Conservation (phyloP, 2,888 invertebrate genomes). For the Toxonevra muliebris region DNA sequence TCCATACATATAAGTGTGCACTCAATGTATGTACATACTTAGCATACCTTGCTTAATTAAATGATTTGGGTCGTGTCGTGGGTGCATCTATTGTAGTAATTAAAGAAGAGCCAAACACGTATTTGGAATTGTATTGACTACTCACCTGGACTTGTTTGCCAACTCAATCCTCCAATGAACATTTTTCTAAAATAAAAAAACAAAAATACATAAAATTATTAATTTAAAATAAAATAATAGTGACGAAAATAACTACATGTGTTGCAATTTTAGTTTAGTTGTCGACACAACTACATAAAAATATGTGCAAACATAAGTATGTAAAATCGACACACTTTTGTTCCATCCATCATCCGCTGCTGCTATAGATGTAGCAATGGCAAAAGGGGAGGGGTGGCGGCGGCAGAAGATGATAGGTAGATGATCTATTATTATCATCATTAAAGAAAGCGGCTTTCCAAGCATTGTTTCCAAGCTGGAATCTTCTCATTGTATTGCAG, state of each 20-base stretch:
- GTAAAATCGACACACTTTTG: conserved; percentile 28
- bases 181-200: conserved; percentile 90
- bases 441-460: conserved; percentile 60
- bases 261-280: neutral
- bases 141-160: conserved; percentile 99
- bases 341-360: conserved; percentile 27
- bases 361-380: conserved; percentile 4
- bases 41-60: conserved; percentile 29
- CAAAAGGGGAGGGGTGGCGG: conserved; percentile 15
- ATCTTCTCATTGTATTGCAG: conserved; percentile 37
- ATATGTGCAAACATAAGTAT: neutral
- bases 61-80: conserved; percentile 28
- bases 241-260: conserved; percentile 2
- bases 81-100: conserved; percentile 7
- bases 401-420: conserved; percentile 35
- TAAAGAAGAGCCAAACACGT: neutral
- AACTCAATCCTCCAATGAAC: conserved; percentile 99
- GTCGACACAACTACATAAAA: neutral
- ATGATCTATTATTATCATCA: conserved; percentile 60
- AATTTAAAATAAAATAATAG: conserved; percentile 9
- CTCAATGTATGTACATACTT: conserved; percentile 6
- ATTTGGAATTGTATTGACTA: conserved; percentile 14
- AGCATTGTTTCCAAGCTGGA: conserved; percentile 55
- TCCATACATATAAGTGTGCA: too few species aligned
- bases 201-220: conserved; percentile 23